These are phyloP conservation scores for Formica selysi DNA, from an alignment of 1,140 invertebrate species.

Conservation along the genomic window DNA sequence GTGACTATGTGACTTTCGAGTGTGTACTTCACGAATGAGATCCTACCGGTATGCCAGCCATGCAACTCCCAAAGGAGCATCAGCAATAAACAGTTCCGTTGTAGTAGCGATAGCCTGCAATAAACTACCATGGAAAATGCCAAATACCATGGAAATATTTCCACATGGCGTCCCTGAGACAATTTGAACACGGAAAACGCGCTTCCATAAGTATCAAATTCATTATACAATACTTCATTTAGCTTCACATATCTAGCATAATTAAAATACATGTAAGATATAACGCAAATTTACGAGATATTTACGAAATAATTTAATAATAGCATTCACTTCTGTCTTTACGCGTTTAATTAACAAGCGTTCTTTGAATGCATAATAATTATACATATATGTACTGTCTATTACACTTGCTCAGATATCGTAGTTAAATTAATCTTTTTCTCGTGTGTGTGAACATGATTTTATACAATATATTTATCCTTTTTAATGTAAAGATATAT, in stretches of 20 bases:
- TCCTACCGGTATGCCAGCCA: neutral
- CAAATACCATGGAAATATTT: slow-evolving; percentile 14
- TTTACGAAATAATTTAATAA: slow-evolving; percentile 9
- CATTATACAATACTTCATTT: neutral
- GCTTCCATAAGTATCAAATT: neutral
- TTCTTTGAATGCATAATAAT: neutral
- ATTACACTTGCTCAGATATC: slow-evolving; percentile 1
- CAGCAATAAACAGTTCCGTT: slow-evolving; percentile 19
- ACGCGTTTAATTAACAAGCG: neutral
- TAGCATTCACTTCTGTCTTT: neutral
- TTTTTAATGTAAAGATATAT: slow-evolving; percentile 1
- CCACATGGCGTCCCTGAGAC: neutral
- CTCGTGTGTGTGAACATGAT: neutral
- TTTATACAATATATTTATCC: neutral
- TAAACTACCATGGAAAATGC: slow-evolving; percentile 28
- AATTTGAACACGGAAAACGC: neutral
- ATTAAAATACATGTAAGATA: neutral
- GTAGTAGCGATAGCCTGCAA: slow-evolving; percentile 18
- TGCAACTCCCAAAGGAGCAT: slow-evolving; percentile 41
- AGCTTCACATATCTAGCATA: neutral
- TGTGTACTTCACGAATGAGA: slow-evolving; percentile 29
- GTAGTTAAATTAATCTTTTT: neutral
- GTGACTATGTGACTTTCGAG: neutral
- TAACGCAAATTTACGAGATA: neutral
- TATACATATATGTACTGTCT: neutral